Evolutionary conservation across 2,113 vertebrate genomes (phyloP).

Genomic region (Trinectes maculatus): DNA sequence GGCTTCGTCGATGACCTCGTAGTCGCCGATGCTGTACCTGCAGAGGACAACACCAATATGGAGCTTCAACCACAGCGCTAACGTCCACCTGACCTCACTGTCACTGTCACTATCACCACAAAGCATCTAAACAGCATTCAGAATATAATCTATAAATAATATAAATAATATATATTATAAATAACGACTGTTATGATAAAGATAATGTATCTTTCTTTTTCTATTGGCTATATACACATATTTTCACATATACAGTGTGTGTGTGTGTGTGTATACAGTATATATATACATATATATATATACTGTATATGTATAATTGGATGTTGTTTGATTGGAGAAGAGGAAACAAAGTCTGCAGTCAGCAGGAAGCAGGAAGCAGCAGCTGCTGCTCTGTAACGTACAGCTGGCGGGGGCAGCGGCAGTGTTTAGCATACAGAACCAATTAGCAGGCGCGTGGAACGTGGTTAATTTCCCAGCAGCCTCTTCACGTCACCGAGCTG

Average conservation of each 20-base stretch:
- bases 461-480: conserved; percentile 4
- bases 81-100: neutral
- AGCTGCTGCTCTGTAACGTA: conserved; percentile 37
- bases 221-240: neutral
- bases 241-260: no score
- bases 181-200: no score
- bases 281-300: neutral
- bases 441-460: conserved; percentile 26
- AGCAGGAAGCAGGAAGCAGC: conserved; percentile 10
- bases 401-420: neutral
- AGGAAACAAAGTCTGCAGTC: neutral
- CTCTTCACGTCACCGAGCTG: neutral
- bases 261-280: no score
- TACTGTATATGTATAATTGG: neutral
- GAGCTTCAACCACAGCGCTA: neutral
- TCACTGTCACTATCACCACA: no score
- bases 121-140: no score
- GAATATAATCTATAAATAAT: no score
- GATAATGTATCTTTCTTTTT: neutral
- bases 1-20: conserved; percentile 93
- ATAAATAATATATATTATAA: no score
- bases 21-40: conserved; percentile 96
- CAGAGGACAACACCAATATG: neutral
- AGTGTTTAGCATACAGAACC: conserved; percentile 20
- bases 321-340: neutral